A percentile compares a stretch with the other conserved stretches of the same genome.
phyloP scores from a whole-genome alignment of 2,113 vertebrate species.

The Esox niger region DNA sequence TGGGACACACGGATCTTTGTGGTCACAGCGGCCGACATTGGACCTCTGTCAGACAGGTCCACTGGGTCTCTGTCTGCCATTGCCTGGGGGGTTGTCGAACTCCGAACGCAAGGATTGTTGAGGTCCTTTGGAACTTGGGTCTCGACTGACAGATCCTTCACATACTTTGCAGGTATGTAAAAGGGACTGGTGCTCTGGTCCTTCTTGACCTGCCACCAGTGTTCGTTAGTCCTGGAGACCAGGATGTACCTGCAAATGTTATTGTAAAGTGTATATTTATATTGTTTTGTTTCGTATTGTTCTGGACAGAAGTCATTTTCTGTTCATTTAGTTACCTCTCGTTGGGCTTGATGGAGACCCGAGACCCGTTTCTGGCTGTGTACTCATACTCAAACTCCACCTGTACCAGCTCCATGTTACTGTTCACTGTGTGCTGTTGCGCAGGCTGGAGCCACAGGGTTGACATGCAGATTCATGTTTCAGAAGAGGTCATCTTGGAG shows the following conservation, averaged over 20 bases:
- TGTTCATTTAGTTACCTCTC: conserved; percentile 64
- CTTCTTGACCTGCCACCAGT: conserved; percentile 90
- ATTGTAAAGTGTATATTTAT: no score
- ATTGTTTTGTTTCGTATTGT: no score
- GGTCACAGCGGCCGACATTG: neutral
- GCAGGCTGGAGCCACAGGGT: conserved; percentile 1
- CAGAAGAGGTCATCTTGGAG: conserved; percentile 2
- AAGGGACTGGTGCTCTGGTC: conserved; percentile 76
- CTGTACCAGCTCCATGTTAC: conserved; percentile 75
- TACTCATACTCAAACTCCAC: conserved; percentile 87
- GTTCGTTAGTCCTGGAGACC: conserved; percentile 80
- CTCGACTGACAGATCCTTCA: conserved; percentile 70
- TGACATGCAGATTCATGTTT: neutral
- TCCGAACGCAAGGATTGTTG: neutral
- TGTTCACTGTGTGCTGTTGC: neutral
- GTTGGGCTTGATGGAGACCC: conserved; percentile 82
- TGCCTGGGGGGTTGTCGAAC: conserved; percentile 7
- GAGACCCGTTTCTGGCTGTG: conserved; percentile 75
- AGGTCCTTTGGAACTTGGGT: neutral
- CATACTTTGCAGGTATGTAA: conserved; percentile 86
- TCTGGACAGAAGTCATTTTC: no score
- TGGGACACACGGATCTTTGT: neutral
- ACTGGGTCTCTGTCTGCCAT: neutral
- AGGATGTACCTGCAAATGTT: conserved; percentile 69
- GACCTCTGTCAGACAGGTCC: neutral